phyloP scores from a whole-genome alignment of 1,140 invertebrate species.

The Microplitis mediator region DNA sequence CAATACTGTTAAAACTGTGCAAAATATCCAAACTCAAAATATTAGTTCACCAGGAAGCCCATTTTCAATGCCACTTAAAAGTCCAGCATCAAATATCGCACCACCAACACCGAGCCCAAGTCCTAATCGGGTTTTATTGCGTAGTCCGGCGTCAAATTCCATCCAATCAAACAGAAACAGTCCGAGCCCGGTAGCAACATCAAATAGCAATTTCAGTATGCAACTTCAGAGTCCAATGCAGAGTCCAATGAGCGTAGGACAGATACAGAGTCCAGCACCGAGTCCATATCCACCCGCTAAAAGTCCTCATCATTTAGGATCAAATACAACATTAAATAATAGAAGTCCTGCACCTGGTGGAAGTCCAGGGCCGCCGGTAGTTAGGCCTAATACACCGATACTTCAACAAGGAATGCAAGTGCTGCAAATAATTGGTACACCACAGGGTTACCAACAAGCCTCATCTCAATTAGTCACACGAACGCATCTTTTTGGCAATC shows the following conservation, averaged over 20 bases:
- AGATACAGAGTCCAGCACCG: conserved; percentile 59
- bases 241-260: conserved; percentile 58
- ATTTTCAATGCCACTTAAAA: conserved; percentile 59
- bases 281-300: conserved; percentile 60
- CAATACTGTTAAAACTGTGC: conserved; percentile 56
- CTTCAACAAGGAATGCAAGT: conserved; percentile 61
- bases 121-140: conserved; percentile 55
- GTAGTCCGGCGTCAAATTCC: conserved; percentile 60
- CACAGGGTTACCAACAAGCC: conserved; percentile 54
- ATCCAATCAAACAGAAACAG: conserved; percentile 59
- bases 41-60: conserved; percentile 57
- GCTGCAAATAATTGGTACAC: conserved; percentile 59
- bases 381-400: conserved; percentile 58
- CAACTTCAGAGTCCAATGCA: conserved; percentile 61
- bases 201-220: conserved; percentile 53
- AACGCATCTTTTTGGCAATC: conserved; percentile 58
- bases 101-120: conserved; percentile 60
- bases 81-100: conserved; percentile 59
- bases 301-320: conserved; percentile 55
- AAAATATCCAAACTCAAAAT: conserved; percentile 55
- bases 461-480: conserved; percentile 54
- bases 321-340: conserved; percentile 40
- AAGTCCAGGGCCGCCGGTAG: conserved; percentile 59
- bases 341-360: conserved; percentile 57
- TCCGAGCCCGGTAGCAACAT: conserved; percentile 55